Conservation (phyloP, 2,888 invertebrate genomes). For the Dasysyrphus albostriatus region DNA sequence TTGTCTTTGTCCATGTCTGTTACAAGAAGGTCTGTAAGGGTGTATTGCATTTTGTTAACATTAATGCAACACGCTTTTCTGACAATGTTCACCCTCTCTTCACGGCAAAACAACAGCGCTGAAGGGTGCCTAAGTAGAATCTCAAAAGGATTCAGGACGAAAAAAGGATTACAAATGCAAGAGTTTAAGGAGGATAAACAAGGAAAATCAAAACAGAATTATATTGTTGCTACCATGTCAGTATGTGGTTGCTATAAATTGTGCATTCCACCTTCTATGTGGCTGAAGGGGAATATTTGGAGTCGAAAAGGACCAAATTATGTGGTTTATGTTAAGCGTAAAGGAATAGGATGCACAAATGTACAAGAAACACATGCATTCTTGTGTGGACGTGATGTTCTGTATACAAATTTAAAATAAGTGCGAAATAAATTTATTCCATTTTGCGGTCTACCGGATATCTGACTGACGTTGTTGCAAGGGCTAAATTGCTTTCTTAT, state of each 20-base stretch:
- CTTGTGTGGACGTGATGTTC: conserved; percentile 30
- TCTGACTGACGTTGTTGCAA: conserved; percentile 55
- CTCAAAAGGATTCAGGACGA: conserved; percentile 37
- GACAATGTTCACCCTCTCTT: conserved; percentile 3
- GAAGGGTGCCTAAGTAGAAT: conserved; percentile 19
- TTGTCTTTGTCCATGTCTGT: conserved; percentile 16
- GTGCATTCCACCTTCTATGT: conserved; percentile 12
- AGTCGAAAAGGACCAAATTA: conserved; percentile 39
- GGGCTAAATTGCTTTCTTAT: conserved; percentile 50
- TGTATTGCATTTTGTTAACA: conserved; percentile 64
- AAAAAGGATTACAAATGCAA: conserved; percentile 47
- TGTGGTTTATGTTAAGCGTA: conserved; percentile 8
- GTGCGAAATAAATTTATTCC: conserved; percentile 69
- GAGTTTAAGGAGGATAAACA: conserved; percentile 56
- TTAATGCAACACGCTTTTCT: conserved; percentile 62
- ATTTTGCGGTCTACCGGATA: conserved; percentile 65
- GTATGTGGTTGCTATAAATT: conserved; percentile 67
- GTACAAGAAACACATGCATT: conserved; percentile 6
- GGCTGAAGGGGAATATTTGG: neutral
- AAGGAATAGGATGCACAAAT: neutral
- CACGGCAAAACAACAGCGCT: conserved; percentile 17
- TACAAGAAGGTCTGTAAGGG: conserved; percentile 7
- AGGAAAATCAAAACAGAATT: conserved; percentile 66
- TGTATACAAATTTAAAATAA: conserved; percentile 60
- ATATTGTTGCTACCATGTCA: conserved; percentile 71